Evolutionary conservation across 2,888 invertebrate genomes (phyloP).

Genomic region (Agrotis segetum): DNA sequence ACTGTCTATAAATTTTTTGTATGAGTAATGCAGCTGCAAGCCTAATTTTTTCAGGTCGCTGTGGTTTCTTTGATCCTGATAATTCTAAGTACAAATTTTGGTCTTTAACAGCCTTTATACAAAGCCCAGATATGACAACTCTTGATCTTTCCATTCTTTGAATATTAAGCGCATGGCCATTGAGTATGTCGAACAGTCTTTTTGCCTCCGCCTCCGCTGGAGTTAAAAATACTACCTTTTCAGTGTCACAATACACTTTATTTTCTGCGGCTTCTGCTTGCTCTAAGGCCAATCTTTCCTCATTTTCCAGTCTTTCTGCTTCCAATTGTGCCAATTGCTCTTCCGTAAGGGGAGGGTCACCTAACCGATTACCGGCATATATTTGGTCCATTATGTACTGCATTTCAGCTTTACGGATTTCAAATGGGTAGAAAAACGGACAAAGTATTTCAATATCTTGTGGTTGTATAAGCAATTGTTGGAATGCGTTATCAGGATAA

Average conservation of each 20-base stretch:
- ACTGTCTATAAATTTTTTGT: slow-evolving; percentile 82
- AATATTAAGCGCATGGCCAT: slow-evolving; percentile 76
- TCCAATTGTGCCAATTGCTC: slow-evolving; percentile 79
- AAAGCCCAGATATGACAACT: slow-evolving; percentile 64
- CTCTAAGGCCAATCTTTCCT: slow-evolving; percentile 73
- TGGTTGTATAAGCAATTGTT: slow-evolving; percentile 93
- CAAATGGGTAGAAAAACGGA: slow-evolving; percentile 92
- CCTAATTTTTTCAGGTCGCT: slow-evolving; percentile 70
- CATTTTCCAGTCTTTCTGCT: slow-evolving; percentile 76
- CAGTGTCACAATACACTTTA: slow-evolving; percentile 72
- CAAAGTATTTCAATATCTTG: slow-evolving; percentile 92
- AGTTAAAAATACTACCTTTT: slow-evolving; percentile 69
- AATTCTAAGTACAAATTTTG: slow-evolving; percentile 81
- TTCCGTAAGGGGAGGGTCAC: slow-evolving; percentile 81
- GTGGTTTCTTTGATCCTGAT: slow-evolving; percentile 81
- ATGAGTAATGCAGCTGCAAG: slow-evolving; percentile 77
- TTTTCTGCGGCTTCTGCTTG: slow-evolving; percentile 77
- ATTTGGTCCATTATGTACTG: slow-evolving; percentile 87
- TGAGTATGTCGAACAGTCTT: slow-evolving; percentile 75
- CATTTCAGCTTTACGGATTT: slow-evolving; percentile 86
- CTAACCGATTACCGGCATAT: slow-evolving; percentile 83
- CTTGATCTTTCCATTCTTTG: slow-evolving; percentile 86
- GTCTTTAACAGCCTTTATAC: slow-evolving; percentile 78
- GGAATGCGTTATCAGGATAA: slow-evolving; percentile 93
- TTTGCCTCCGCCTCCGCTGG: slow-evolving; percentile 77